Conservation (phyloP, 2,113 vertebrate species). For the Thalassarche chlororhynchos region DNA sequence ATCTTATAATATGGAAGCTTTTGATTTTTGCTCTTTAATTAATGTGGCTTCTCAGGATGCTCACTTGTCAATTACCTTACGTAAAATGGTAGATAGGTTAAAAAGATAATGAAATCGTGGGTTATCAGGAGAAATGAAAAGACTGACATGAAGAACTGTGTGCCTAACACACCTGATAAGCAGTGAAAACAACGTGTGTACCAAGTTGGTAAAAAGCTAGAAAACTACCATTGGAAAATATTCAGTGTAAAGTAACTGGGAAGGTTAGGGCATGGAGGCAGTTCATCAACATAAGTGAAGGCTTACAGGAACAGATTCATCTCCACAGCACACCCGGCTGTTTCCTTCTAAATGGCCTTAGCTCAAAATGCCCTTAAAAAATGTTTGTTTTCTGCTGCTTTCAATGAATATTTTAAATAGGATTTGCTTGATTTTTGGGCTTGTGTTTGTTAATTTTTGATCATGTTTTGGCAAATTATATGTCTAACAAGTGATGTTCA, state of each 20-base stretch:
- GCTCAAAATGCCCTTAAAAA: neutral
- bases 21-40: neutral
- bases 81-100: neutral
- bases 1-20: neutral
- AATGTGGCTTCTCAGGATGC: neutral
- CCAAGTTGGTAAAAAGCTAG: neutral
- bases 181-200: neutral
- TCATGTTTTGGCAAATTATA: neutral
- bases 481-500: neutral
- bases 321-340: neutral
- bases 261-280: neutral
- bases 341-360: neutral
- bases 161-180: neutral
- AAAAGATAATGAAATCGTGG: neutral
- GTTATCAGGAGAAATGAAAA: neutral
- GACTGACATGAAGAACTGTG: neutral
- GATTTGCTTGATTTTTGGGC: neutral
- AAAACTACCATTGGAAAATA: neutral
- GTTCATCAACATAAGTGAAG: neutral
- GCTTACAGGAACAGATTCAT: neutral
- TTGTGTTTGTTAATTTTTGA: neutral
- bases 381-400: neutral
- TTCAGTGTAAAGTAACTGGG: neutral
- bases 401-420: neutral
- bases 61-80: neutral